Evolutionary conservation across 2,113 vertebrate species (phyloP).

Genomic region (Mesembrinibis cayennensis): DNA sequence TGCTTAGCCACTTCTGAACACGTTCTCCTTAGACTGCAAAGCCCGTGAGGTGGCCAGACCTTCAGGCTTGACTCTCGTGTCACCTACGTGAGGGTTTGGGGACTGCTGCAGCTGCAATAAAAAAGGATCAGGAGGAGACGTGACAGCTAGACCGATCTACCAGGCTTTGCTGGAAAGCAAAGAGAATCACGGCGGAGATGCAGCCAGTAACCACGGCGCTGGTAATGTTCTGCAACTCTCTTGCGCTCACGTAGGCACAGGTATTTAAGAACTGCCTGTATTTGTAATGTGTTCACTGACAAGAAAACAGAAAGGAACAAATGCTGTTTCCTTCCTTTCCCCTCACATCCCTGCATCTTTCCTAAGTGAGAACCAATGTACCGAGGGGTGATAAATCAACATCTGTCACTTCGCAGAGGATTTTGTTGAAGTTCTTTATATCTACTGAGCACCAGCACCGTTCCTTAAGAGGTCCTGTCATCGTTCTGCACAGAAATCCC

Average conservation of each 20-base stretch:
- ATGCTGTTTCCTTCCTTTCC: background rate
- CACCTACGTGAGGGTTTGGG: background rate
- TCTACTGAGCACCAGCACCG: background rate
- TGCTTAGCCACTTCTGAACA: background rate
- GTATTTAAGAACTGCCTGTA: background rate
- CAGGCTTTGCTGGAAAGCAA: background rate
- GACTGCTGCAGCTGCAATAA: background rate
- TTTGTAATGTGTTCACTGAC: background rate
- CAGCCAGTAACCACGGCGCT: rapidly evolving
- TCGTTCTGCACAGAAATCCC: background rate
- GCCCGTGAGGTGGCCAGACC: background rate
- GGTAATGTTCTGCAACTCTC: background rate
- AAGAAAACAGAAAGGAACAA: background rate
- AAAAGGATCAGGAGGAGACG: background rate
- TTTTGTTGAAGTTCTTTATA: background rate
- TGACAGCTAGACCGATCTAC: background rate
- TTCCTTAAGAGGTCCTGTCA: background rate
- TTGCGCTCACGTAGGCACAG: background rate
- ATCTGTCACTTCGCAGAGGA: background rate
- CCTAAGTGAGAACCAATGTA: background rate
- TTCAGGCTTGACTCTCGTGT: background rate
- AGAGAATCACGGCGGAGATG: rapidly evolving
- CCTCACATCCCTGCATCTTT: background rate
- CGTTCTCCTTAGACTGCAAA: background rate
- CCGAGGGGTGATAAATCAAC: background rate